Base-by-base conservation (phyloP, 2,113 vertebrate species). In the Varanus komodoensis region DNA sequence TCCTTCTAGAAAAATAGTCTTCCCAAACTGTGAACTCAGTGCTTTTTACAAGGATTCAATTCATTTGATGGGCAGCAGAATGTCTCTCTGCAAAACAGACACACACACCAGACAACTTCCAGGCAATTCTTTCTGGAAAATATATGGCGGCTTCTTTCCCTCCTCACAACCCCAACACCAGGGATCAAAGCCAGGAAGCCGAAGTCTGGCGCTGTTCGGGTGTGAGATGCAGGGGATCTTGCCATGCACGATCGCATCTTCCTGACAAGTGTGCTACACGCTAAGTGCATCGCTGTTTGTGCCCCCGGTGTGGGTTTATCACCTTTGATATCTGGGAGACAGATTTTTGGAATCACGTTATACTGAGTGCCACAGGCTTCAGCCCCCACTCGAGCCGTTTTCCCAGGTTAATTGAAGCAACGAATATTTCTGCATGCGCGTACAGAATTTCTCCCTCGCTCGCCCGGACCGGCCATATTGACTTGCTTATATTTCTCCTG, bases 391-490 rank as follows among this genome's bases (percentile, higher is more conserved):
- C 91, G 86, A 95, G 91, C 80, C 92, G 93, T 44, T 84, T 95
- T 95, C 94, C 96, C 94, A 96, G 95, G 82, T 19, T 74, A 94
- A 95, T 94, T 94, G 95, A 95, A 93, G 94, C 84, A 94, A 95
- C 88, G 96, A 95, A 97, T 92, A 91, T 34, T 78, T 92, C 93
- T 68, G 34, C 91, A 6, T 38, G 29, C 21, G 38, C 17, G 38
- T 44, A 44, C 38, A 44, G 38, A 44, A 91, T 93, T 90, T 93
- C 78, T 92, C 96, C 91, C 93, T 86, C 68, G 92, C 27, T 1
- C 91, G 89, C 92, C 92, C 89, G 85, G 90, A 91, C 19, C 80
- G 91, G 84, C 82, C 17, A 32, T 89, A 94, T 82, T 80, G 94
- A 96, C 93, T 93, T 82, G 69, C 8, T 48, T 50, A 68, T 80